Evolutionary conservation across 2,888 invertebrate species (phyloP), one percentile per base, ranked within the genome.

Genomic region (Caenorhabditis sp.): DNA sequence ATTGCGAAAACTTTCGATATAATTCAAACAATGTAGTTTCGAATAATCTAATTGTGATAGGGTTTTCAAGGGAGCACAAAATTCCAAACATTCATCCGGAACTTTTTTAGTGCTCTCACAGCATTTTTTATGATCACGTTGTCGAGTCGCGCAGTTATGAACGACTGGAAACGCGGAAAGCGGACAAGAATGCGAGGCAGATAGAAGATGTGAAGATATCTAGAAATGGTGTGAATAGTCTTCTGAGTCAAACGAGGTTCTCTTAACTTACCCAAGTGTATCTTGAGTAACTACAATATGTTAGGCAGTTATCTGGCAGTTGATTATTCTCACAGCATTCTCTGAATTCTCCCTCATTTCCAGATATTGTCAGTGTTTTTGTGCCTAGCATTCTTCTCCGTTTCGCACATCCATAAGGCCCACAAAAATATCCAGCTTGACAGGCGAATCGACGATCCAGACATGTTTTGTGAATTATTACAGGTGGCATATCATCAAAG

Each of bases 391-490:
- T 14, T 58, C 38, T 36, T 20, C 38, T 7, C 20, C 21, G 38
- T 38, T 36, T 38, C 14, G 58, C 26, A 38, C 58, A 58, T 5
- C 58, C 58, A 38, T 58, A 38, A 20, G 58, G 58, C 3, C 58
- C 58, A 27, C 58, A 58, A 20, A 36, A 36, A 23, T 58, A 58
- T 3, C 58, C 58, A 4, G 36, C n/a, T 38, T 36, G 36, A 21
- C 58, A 58, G 1, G 36, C 38, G 38, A 21, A 38, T 20, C 58
- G 25, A 12, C 58, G 21, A 58, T 38, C 23, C 10, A 67, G 27
- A 38, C 71, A 71, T 57, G 66, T 63, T 27, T 50, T 60, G 53
- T 71, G 67, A 23, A 71, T 63, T 0, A 67, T 59, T 25, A 66
- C 66, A 1, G 67, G 71, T 12, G 71, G 71, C 1, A 71, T 52